Percentiles rank a stretch among this genome's conserved stretches.
These are phyloP conservation scores for Proales similis DNA, from an alignment of 1,140 invertebrate species.

Conservation along the genomic window DNA sequence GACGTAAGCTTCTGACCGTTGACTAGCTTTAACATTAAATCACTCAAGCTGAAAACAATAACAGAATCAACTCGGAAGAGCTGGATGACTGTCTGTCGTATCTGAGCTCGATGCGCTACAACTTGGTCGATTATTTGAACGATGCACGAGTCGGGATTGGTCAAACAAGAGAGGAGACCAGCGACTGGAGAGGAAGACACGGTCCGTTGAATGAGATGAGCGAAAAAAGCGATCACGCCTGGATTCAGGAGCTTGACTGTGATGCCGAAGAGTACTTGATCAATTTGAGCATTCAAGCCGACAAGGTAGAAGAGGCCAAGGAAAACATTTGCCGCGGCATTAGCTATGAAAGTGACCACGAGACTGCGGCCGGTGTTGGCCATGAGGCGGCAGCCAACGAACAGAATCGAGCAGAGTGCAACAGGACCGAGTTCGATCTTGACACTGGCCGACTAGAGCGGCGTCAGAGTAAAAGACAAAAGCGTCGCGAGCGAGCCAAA, in stretches of 20 bases:
- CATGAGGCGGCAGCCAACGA: neutral
- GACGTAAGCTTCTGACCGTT: too few species aligned
- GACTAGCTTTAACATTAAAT: too few species aligned
- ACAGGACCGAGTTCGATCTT: too few species aligned
- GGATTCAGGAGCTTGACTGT: conserved; percentile 23
- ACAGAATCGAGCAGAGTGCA: neutral
- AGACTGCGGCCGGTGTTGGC: neutral
- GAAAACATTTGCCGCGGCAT: neutral
- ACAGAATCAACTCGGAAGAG: conserved; percentile 4
- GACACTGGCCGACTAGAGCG: too few species aligned
- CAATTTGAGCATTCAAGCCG: conserved; percentile 30
- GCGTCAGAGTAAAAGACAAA: neutral
- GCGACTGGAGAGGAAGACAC: conserved; percentile 11
- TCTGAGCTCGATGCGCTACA: conserved; percentile 21
- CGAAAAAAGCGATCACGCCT: too few species aligned
- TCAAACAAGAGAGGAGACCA: neutral
- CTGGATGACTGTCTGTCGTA: neutral
- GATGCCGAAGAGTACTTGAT: conserved; percentile 26
- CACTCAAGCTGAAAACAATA: too few species aligned
- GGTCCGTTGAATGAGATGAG: conserved; percentile 2
- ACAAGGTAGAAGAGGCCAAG: conserved; percentile 11
- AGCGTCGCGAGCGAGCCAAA: conserved; percentile 15
- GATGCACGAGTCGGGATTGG: conserved; percentile 69
- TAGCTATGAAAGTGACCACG: neutral
- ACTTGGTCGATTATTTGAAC: conserved; percentile 59